Base-by-base conservation (phyloP, 2,888 invertebrate species). In the Amitus sp. region DNA sequence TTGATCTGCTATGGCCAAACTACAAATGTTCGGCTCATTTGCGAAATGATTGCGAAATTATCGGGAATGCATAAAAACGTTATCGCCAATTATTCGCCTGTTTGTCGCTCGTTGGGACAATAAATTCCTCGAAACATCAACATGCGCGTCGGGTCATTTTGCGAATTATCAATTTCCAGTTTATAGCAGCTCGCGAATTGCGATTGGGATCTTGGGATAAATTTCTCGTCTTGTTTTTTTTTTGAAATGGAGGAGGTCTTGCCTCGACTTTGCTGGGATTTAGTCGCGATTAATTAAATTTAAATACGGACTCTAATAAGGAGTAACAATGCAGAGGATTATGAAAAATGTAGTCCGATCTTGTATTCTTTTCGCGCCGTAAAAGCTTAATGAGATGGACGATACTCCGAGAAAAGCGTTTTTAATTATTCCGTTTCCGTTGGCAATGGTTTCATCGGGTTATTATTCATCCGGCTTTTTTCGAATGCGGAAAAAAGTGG, bases 1-100 rank as follows among this genome's bases (percentile, higher is more conserved):
- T 48, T 30, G 53, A 18, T 56, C 49, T 43, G 46, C 56, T 55
- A 58, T 55, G 56, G 47, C 52, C 61, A 57, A 42, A 61, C 61
- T 61, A 69, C 62, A 63, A 65, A 48, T 33, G 27, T 43, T 34
- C 27, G 12, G 27, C 33, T 47, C 47, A 34, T 47, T 47, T 34
- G 30, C 47, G 46, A 46, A 30, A 15, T 13, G 18, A 15, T 7
- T 28, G 28, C 5, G 23, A 27, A 17, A 47, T 47, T 47, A 47
- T 47, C 47, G 47, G 19, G 19, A 47, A 34, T n/a, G 19, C 34
- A 18, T 47, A 47, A 47, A 47, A 47, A 47, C 18, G 17, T 1
- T n/a, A 30, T 18, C 19, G n/a, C 19, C 18, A 47, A 33, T 47
- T 30, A 33, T 28, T 47, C 28, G 47, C 34, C 30, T 19, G 28